Percentiles rank a stretch among this genome's conserved stretches.
Conservation (phyloP, 2,113 vertebrate genomes). For the Salminus brasiliensis region DNA sequence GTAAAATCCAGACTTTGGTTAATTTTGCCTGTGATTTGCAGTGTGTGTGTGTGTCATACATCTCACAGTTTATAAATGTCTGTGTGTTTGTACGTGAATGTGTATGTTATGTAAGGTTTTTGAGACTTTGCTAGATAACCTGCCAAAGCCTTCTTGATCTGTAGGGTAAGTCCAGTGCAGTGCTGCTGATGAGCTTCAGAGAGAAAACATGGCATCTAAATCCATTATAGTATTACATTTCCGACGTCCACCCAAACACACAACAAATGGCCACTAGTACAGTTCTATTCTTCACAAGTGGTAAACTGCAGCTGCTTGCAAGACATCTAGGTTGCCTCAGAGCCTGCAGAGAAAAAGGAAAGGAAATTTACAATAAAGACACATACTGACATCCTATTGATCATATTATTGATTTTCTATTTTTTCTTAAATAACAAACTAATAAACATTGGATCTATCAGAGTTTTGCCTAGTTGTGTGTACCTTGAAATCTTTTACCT, state of each 20-base stretch:
- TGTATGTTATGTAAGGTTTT: conserved; percentile 52
- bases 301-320: conserved; percentile 80
- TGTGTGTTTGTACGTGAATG: conserved; percentile 39
- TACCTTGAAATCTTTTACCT: too few relatives aligned
- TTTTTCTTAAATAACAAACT: too few relatives aligned
- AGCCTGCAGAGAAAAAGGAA: conserved; percentile 74
- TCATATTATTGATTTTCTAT: too few relatives aligned
- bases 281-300: conserved; percentile 76
- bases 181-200: conserved; percentile 3
- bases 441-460: too few relatives aligned
- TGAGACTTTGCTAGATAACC: conserved; percentile 44
- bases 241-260: conserved; percentile 51
- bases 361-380: background rate
- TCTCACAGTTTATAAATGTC: conserved; percentile 26
- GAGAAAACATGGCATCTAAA: background rate
- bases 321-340: conserved; percentile 72
- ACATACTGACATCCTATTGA: background rate
- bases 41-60: conserved; percentile 34
- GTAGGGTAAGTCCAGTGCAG: conserved; percentile 71
- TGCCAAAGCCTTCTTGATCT: conserved; percentile 43
- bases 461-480: too few relatives aligned
- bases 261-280: conserved; percentile 75
- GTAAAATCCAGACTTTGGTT: conserved; percentile 87
- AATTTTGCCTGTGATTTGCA: conserved; percentile 65
- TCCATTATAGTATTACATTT: background rate